These are phyloP conservation scores for Tenodera sinensis DNA, from an alignment of 2,888 invertebrate species.

Conservation along the genomic window DNA sequence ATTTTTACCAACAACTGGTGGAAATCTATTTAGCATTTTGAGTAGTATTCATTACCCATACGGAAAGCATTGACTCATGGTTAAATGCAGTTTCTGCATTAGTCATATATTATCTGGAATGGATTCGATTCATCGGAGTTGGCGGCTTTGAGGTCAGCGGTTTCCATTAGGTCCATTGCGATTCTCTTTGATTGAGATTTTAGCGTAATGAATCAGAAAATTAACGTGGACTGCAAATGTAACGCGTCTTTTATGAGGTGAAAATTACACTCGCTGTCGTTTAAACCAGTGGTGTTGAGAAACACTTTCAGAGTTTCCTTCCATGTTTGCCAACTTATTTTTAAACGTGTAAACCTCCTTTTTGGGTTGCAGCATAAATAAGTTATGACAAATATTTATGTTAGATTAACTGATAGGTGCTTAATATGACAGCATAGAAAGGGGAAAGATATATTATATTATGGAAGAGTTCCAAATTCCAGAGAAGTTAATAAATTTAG, in stretches of 20 bases:
- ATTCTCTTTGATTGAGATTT: neutral
- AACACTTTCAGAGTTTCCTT: neutral
- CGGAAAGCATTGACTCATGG: too few relatives aligned
- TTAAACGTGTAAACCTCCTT: too few relatives aligned
- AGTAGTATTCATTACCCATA: neutral
- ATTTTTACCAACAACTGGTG: neutral
- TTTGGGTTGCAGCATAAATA: too few relatives aligned
- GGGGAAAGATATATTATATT: too few relatives aligned
- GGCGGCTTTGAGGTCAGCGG: neutral
- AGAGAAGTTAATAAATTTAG: too few relatives aligned
- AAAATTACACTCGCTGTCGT: neutral
- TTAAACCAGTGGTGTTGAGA: neutral
- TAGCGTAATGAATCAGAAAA: neutral
- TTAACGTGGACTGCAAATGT: neutral
- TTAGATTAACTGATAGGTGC: too few relatives aligned
- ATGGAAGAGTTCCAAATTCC: too few relatives aligned
- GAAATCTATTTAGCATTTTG: neutral
- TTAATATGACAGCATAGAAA: too few relatives aligned
- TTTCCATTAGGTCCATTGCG: neutral
- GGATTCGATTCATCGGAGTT: neutral
- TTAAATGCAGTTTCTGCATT: neutral
- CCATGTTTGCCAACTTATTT: too few relatives aligned
- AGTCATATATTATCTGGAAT: neutral
- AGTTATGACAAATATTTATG: too few relatives aligned
- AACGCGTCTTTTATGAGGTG: neutral